Evolutionary conservation across 2,888 invertebrate species (phyloP).

Genomic region (Synanthedon andrenaeformis): DNA sequence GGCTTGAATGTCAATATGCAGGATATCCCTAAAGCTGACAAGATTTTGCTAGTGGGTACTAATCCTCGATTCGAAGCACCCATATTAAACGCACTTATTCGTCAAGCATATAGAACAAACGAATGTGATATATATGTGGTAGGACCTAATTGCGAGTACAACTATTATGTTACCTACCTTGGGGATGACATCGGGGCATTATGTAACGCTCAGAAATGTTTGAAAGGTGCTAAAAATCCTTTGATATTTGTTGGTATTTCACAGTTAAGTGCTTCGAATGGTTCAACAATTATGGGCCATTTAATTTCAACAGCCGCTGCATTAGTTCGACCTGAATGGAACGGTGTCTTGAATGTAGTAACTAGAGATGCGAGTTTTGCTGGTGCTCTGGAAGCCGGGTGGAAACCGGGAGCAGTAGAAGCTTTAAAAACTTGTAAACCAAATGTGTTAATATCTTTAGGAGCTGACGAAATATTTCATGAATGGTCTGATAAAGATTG

Average conservation of each 20-base stretch:
- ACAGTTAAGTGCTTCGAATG: constrained; percentile 22
- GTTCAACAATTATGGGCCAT: constrained; percentile 23
- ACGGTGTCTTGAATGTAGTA: constrained; percentile 83
- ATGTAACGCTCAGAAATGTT: constrained; percentile 9
- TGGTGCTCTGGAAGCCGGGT: constrained; percentile 95
- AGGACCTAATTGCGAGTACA: constrained; percentile 90
- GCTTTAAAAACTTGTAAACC: constrained; percentile 74
- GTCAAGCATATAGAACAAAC: constrained; percentile 91
- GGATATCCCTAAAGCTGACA: constrained; percentile 80
- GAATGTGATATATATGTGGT: constrained; percentile 88
- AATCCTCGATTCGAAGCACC: constrained; percentile 99
- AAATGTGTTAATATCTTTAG: constrained; percentile 86
- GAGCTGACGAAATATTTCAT: constrained; percentile 89
- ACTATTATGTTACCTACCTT: constrained; percentile 72
- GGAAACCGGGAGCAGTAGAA: constrained; percentile 76
- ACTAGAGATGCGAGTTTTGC: constrained; percentile 93
- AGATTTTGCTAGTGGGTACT: constrained; percentile 91
- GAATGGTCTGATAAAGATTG: constrained; percentile 80
- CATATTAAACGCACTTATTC: constrained; percentile 91
- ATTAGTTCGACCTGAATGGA: constrained; percentile 21
- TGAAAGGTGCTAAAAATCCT: constrained; percentile 34
- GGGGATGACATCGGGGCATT: constrained; percentile 24
- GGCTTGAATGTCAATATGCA: constrained; percentile 75
- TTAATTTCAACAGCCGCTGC: constrained; percentile 15
- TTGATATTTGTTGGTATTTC: constrained; percentile 48